Evolutionary conservation across 2,888 invertebrate species (phyloP).

Genomic region (Scrobipalpa costella): DNA sequence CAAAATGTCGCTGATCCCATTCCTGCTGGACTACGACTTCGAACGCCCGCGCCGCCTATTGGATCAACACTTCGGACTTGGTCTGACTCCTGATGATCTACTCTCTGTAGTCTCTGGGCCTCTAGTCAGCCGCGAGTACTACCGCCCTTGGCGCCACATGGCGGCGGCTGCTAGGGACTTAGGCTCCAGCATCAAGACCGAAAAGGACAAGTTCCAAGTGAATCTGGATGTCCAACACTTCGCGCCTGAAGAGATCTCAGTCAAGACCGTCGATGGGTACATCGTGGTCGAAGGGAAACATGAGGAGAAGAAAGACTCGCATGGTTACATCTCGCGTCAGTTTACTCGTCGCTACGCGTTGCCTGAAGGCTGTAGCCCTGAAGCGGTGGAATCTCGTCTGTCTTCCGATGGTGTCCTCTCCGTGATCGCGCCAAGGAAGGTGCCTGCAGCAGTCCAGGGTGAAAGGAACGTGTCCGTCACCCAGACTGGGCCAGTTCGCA

Average conservation of each 20-base stretch:
- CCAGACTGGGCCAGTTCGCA: constrained; percentile 82
- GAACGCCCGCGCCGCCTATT: constrained; percentile 69
- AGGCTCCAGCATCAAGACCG: constrained; percentile 77
- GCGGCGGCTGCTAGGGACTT: constrained; percentile 74
- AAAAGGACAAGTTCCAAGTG: constrained; percentile 67
- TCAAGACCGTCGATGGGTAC: constrained; percentile 86
- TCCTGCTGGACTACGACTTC: constrained; percentile 58
- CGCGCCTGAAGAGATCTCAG: constrained; percentile 86
- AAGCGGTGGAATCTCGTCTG: constrained; percentile 85
- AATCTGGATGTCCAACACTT: constrained; percentile 89
- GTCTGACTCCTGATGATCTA: constrained; percentile 73
- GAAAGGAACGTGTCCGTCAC: constrained; percentile 82
- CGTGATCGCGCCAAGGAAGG: constrained; percentile 82
- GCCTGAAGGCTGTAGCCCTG: constrained; percentile 86
- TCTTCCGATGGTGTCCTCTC: constrained; percentile 89
- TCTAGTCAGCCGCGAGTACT: constrained; percentile 57
- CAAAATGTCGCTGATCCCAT: constrained; percentile 76
- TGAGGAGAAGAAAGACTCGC: constrained; percentile 88
- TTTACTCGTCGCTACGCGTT: constrained; percentile 88
- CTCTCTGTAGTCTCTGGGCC: constrained; percentile 53
- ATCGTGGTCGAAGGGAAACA: constrained; percentile 90
- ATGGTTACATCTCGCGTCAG: constrained; percentile 87
- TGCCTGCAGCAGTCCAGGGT: constrained; percentile 58
- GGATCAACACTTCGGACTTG: constrained; percentile 80
- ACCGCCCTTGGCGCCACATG: constrained; percentile 70